Percentiles rank a stretch among this genome's conserved stretches.
Conservation (phyloP, 1,140 invertebrate species). For the Cotesia vestalis region DNA sequence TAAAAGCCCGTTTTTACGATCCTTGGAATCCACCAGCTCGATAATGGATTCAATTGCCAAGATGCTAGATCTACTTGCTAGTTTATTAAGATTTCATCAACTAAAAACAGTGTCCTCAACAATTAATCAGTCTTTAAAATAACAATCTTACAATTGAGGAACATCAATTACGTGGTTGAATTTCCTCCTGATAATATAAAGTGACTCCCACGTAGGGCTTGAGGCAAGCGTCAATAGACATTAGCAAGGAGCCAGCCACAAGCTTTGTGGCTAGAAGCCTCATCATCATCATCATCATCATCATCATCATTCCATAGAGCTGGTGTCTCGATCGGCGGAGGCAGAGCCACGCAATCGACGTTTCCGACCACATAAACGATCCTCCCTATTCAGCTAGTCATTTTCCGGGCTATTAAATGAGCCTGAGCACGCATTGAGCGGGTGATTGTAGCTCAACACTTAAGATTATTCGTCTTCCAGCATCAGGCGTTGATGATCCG, state of each 20-base stretch:
- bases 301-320: conserved; percentile 2
- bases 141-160: not conserved
- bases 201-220: conserved; percentile 9
- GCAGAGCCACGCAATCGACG: conserved; percentile 37
- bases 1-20: conserved; percentile 5
- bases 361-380: conserved; percentile 44
- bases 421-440: too few relatives aligned
- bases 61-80: not conserved
- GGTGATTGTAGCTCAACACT: not conserved
- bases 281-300: conserved; percentile 10
- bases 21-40: not conserved
- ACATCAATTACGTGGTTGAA: conserved; percentile 17
- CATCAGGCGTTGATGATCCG: not conserved
- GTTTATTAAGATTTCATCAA: too few relatives aligned
- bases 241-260: conserved; percentile 33
- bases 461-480: not conserved
- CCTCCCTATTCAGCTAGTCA: conserved; percentile 7
- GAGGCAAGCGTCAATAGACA: conserved; percentile 24
- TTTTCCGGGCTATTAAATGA: too few relatives aligned
- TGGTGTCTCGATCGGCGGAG: conserved; percentile 6
- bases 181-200: conserved; percentile 24
- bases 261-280: conserved; percentile 27
- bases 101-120: too few relatives aligned
- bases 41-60: not conserved
- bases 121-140: too few relatives aligned